phyloP scores from a whole-genome alignment of 1,140 invertebrate genomes.

The Pectinophora gossypiella region DNA sequence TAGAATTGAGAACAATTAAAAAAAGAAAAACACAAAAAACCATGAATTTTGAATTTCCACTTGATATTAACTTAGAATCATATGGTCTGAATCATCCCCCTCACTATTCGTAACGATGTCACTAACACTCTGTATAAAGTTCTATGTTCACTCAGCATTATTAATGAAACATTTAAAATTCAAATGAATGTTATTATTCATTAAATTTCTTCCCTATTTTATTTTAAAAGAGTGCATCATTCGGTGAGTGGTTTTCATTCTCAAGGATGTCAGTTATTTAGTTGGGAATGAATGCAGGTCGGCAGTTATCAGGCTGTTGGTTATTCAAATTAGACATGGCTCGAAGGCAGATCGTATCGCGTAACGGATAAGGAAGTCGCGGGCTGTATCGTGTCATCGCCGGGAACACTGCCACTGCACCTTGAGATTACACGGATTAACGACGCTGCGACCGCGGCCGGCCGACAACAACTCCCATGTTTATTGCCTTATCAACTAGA shows the following conservation, averaged over 20 bases:
- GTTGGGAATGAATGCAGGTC: constrained; percentile 41
- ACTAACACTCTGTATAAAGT: no score
- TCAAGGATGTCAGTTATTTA: constrained; percentile 39
- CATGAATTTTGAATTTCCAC: no score
- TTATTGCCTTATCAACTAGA: no score
- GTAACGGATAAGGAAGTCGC: constrained; percentile 62
- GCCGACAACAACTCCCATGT: not conserved
- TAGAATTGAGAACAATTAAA: no score
- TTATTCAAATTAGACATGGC: constrained; percentile 62
- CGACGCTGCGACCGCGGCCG: not conserved
- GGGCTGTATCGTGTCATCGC: constrained; percentile 53
- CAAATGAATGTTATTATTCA: constrained; percentile 12
- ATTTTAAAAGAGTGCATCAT: not conserved
- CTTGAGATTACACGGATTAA: constrained; percentile 3
- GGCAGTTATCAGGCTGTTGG: constrained; percentile 22
- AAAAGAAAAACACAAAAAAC: no score
- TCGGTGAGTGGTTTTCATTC: constrained; percentile 19
- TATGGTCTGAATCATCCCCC: no score
- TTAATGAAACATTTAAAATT: constrained; percentile 14
- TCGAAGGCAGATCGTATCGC: constrained; percentile 52
- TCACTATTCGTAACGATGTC: no score
- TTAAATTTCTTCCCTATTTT: constrained; percentile 16
- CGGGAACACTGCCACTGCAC: constrained; percentile 28
- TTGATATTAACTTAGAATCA: no score
- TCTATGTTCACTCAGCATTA: not conserved